Evolutionary conservation across 2,797 vertebrate species (phyloP).

Genomic region (Prionace glauca): DNA sequence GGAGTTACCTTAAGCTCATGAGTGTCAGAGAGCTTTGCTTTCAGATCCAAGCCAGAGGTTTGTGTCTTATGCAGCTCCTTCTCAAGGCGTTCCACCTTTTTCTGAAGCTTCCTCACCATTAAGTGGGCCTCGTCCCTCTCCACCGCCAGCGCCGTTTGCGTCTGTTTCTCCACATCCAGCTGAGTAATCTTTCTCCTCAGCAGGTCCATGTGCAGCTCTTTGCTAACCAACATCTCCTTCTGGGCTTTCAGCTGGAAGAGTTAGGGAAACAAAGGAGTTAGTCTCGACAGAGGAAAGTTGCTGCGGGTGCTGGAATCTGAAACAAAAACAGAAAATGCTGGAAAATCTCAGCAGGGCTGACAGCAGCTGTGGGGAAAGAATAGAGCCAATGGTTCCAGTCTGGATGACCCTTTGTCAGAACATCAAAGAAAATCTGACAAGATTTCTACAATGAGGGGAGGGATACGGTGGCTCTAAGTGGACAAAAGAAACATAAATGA

Average conservation of each 20-base stretch:
- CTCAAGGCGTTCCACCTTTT: slow-evolving; percentile 71
- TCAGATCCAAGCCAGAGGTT: slow-evolving; percentile 67
- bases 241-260: slow-evolving; percentile 70
- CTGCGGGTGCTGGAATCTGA: too few species aligned
- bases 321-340: too few species aligned
- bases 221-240: slow-evolving; percentile 76
- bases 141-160: slow-evolving; percentile 55
- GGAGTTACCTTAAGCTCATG: slow-evolving; percentile 76
- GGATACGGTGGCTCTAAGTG: too few species aligned
- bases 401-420: neutral
- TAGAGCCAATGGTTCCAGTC: too few species aligned
- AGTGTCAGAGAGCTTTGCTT: slow-evolving; percentile 72
- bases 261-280: neutral
- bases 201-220: slow-evolving; percentile 74
- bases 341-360: too few species aligned
- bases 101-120: slow-evolving; percentile 65
- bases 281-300: too few species aligned
- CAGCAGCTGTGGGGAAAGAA: too few species aligned
- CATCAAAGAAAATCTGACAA: too few species aligned
- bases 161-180: slow-evolving; percentile 74
- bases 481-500: too few species aligned
- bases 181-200: slow-evolving; percentile 75
- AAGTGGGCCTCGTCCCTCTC: slow-evolving; percentile 68
- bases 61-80: slow-evolving; percentile 65
- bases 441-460: too few species aligned